phyloP scores from a whole-genome alignment of 2,888 invertebrate species.

The Caenorhabditis japonica region DNA sequence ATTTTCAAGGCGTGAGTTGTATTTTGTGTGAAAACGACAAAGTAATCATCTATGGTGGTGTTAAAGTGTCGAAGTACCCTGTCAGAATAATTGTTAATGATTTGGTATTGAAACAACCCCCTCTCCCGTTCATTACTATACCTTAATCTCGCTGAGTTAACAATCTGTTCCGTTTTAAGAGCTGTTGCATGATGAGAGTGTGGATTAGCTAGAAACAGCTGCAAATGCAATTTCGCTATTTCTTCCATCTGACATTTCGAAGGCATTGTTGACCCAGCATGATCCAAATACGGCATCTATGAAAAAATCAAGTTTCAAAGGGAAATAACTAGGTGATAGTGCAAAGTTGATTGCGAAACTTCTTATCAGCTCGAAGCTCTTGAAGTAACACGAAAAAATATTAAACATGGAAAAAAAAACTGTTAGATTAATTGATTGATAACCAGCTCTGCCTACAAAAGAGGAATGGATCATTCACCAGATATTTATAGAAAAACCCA shows the following conservation, averaged over 20 bases:
- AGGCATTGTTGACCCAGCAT: conserved; percentile 63
- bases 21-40: conserved; percentile 92
- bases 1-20: conserved; percentile 90
- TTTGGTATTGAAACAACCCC: too few species aligned
- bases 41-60: conserved; percentile 86
- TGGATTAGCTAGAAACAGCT: conserved; percentile 85
- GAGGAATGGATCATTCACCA: too few species aligned
- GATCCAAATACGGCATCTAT: conserved; percentile 64
- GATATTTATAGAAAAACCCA: too few species aligned
- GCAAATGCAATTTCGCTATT: conserved; percentile 38
- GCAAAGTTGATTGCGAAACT: too few species aligned
- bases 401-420: too few species aligned
- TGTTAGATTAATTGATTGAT: too few species aligned
- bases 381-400: too few species aligned
- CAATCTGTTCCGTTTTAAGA: conserved; percentile 85
- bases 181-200: conserved; percentile 86
- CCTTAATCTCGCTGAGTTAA: conserved; percentile 81
- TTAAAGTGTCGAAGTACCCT: conserved; percentile 89
- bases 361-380: too few species aligned
- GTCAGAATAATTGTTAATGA: conserved; percentile 29
- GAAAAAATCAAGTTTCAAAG: not conserved
- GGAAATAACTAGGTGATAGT: too few species aligned
- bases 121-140: conserved; percentile 12
- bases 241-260: conserved; percentile 53
- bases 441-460: too few species aligned